A percentile compares a stretch with the other conserved stretches of the same genome.
These are phyloP conservation scores for Elaphurus davidianus DNA, from an alignment of 2,113 vertebrate genomes.

Conservation along the genomic window DNA sequence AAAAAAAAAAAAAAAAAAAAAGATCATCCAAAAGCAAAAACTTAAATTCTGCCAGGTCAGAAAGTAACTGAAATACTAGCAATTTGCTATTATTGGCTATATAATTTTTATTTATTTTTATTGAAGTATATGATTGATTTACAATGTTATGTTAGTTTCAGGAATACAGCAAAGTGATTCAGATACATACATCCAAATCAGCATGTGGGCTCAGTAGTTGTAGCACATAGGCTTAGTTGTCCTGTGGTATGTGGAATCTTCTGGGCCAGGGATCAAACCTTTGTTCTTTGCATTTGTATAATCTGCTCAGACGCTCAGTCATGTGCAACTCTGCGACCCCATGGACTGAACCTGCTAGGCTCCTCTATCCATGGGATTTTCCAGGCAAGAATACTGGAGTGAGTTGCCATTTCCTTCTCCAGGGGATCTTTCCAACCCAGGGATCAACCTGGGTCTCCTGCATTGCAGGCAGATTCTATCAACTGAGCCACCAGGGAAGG, in stretches of 20 bases:
- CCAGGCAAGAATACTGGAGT: neutral
- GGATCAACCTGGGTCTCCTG: neutral
- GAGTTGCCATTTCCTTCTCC: neutral
- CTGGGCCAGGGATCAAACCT: neutral
- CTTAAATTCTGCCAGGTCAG: neutral
- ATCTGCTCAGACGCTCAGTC: neutral
- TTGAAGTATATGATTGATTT: neutral
- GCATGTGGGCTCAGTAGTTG: neutral
- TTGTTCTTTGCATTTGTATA: neutral
- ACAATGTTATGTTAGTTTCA: neutral
- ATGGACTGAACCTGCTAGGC: neutral
- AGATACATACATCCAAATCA: neutral
- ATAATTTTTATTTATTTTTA: neutral
- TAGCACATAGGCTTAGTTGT: neutral
- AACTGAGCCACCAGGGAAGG: neutral
- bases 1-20: neutral
- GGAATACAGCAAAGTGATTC: neutral
- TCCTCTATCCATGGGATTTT: neutral
- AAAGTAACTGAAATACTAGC: neutral
- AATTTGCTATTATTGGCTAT: neutral
- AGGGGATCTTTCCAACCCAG: neutral
- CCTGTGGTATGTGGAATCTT: neutral
- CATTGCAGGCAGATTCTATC: neutral
- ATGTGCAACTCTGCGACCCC: neutral
- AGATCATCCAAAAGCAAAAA: neutral